Conservation (phyloP, 2,797 vertebrate species). For the Eurystomus glaucurus region DNA sequence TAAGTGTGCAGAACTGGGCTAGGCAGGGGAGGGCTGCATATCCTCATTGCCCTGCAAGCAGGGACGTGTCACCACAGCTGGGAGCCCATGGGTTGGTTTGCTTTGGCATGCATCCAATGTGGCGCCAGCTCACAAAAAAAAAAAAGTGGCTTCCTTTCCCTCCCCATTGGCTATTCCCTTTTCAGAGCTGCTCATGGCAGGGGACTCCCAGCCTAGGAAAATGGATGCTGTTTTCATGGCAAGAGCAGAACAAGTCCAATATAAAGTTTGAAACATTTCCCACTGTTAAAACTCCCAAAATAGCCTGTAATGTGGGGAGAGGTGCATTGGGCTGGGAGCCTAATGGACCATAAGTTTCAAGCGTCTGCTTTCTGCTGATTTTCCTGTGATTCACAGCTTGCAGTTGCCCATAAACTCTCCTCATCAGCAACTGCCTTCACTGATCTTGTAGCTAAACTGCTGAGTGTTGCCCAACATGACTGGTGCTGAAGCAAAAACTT, state of each 20-base stretch:
- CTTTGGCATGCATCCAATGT: accelerated
- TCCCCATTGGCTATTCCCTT: background rate
- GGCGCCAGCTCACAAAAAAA: background rate
- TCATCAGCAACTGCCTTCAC: background rate
- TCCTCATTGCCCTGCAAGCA: accelerated
- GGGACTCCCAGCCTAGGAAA: background rate
- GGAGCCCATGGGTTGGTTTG: background rate
- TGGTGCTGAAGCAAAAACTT: background rate
- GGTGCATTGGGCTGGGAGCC: background rate
- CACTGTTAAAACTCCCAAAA: background rate
- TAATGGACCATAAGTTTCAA: background rate
- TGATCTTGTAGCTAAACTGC: background rate
- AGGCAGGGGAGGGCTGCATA: background rate
- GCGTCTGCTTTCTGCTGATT: background rate
- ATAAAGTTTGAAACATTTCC: background rate
- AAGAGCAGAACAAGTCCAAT: background rate
- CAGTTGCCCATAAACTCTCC: background rate
- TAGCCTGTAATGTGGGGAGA: background rate
- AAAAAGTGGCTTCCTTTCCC: background rate
- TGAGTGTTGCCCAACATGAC: background rate
- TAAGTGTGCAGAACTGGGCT: accelerated
- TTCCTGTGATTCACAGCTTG: background rate
- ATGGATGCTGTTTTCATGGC: background rate
- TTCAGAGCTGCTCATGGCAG: background rate
- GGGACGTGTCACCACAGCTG: accelerated